Percentiles rank a stretch among this genome's conserved stretches.
phyloP scores from a whole-genome alignment of 2,113 vertebrate species.

The Myotis lucifugus region DNA sequence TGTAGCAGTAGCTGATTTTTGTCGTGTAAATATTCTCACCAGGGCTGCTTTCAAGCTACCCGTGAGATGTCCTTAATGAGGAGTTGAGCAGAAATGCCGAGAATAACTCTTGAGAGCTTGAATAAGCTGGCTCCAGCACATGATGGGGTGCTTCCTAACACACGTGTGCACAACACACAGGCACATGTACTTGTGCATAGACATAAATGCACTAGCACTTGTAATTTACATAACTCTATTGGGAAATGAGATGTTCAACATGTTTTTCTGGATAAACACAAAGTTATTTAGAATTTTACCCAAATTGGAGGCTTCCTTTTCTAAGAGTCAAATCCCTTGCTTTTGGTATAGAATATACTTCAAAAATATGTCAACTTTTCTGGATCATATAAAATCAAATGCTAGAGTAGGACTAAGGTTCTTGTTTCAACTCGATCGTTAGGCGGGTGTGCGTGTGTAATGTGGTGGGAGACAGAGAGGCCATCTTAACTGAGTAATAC shows the following conservation, averaged over 20 bases:
- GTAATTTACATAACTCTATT: neutral
- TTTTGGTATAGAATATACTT: neutral
- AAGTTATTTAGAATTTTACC: neutral
- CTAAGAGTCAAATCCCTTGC: neutral
- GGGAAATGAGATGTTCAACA: neutral
- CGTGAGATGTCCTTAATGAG: neutral
- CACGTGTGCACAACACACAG: neutral
- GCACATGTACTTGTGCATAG: neutral
- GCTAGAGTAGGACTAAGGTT: neutral
- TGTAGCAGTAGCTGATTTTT: neutral
- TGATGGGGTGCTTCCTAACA: neutral
- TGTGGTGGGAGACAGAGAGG: neutral
- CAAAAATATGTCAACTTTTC: neutral
- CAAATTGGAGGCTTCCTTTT: neutral
- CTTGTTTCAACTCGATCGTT: neutral
- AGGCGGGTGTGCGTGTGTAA: neutral
- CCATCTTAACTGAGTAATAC: neutral
- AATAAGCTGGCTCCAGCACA: neutral
- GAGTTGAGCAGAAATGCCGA: neutral
- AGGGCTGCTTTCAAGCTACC: neutral
- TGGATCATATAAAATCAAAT: neutral
- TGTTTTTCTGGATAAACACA: neutral
- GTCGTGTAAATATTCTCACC: neutral
- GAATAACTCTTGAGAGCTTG: neutral
- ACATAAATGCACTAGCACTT: neutral